Evolutionary conservation across 2,888 invertebrate species (phyloP), one percentile per base, ranked within the genome.

Genomic region (Hydraecia micacea): DNA sequence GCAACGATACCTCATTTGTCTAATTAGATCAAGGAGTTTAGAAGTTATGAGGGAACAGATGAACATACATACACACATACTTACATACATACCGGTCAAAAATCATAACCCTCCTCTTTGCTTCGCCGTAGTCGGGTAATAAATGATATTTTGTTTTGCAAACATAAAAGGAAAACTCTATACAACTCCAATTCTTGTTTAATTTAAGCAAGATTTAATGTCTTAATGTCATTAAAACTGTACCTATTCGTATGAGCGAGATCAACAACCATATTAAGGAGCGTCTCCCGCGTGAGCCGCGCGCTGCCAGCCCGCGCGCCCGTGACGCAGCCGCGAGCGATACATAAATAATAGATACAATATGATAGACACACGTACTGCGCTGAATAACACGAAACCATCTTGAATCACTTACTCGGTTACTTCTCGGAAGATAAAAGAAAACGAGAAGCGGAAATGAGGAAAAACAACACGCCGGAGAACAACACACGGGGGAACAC

Each of bases 381-480:
- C 46, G 49, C 9, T 11, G 7, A 60, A 66, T n/a, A 71, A 55
- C 39, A 36, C 18, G 62, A 39, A 52, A n/a, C 67, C 63, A 25
- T 42, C 71, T 39, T 52, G 77, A 69, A 73, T 83, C 84, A 78
- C 63, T 71, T 65, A 49, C 60, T 77, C 42, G n/a, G n/a, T 42
- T 72, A 70, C 42, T 66, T 63, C 58, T n/a, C 52, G 58, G 42
- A 71, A 6, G 58, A 52, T 42, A 68, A 60, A 70, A 52, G 13
- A 58, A 83, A 76, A 66, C 32, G 65, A 25, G 25, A 62, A 70
- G 46, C 81, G 58, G 60, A 55, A 58, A 74, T 81, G 39, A 66
- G 65, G n/a, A 67, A 73, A 69, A 72, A 42, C 80, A 68, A 49
- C 39, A 49, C 36, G 36, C 68, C 21, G 18, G 11, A 7, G 11